Percentiles rank a stretch among this genome's conserved stretches.
Conservation (phyloP, 2,113 vertebrate species). For the Hemicordylus capensis region DNA sequence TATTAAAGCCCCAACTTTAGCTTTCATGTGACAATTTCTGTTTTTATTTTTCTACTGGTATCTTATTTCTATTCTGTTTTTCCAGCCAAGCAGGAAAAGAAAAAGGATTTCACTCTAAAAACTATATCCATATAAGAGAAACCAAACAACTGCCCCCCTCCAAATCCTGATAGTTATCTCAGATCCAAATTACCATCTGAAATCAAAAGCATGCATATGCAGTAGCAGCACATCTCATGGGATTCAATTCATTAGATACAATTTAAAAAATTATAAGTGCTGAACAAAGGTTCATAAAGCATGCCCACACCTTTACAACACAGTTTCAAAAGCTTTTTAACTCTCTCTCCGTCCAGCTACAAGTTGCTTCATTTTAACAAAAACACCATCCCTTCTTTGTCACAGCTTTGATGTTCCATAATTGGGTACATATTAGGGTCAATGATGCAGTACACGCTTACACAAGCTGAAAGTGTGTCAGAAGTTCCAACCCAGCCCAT, state of each 20-base stretch:
- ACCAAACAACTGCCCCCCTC: rapidly evolving
- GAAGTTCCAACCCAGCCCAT: neutral
- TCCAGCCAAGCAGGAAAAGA: neutral
- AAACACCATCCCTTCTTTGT: neutral
- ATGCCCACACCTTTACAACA: neutral
- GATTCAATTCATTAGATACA: neutral
- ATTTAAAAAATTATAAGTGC: neutral
- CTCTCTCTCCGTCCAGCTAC: neutral
- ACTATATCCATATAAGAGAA: neutral
- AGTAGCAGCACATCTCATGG: neutral
- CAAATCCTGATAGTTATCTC: neutral
- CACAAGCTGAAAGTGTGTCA: neutral
- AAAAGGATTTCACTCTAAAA: neutral
- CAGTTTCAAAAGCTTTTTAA: neutral
- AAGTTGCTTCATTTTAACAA: neutral
- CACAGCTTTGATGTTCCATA: neutral
- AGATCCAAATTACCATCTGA: neutral
- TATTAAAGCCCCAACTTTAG: neutral
- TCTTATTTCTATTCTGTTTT: neutral
- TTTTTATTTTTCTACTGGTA: neutral
- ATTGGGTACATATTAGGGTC: no score
- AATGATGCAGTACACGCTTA: no score
- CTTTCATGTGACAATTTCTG: neutral
- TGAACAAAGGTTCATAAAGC: neutral
- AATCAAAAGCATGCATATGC: neutral